phyloP scores from a whole-genome alignment of 92 coral and sea anemone genomes.

The Porites lobata region DNA sequence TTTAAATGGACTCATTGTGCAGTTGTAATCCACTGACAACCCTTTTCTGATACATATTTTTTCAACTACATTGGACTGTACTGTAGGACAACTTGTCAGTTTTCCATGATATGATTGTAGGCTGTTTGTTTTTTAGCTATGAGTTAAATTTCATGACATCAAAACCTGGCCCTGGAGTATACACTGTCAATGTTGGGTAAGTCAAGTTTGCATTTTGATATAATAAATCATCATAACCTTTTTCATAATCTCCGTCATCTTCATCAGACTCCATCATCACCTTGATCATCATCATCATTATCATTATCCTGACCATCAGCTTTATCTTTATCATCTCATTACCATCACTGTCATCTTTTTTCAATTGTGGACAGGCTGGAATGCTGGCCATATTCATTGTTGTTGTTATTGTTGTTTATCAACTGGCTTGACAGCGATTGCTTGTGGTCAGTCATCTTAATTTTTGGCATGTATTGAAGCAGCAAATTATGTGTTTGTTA shows the following conservation, averaged over 20 bases:
- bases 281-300: background rate
- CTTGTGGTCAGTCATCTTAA: no score
- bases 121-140: slow-evolving; percentile 70
- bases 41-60: no score
- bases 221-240: no score
- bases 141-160: slow-evolving; percentile 91
- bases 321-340: background rate
- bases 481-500: background rate
- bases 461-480: background rate
- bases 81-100: no score
- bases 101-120: background rate
- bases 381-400: no score
- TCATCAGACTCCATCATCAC: background rate
- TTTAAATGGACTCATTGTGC: no score
- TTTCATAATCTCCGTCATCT: no score
- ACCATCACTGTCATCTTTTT: background rate
- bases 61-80: no score
- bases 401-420: no score
- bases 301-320: background rate
- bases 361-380: background rate
- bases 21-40: no score
- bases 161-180: slow-evolving; percentile 94
- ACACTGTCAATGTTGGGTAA: slow-evolving; percentile 79
- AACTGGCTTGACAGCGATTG: no score
- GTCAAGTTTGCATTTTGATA: background rate